Conservation (phyloP, 2,113 vertebrate genomes). For the Phylloscopus trochilus region DNA sequence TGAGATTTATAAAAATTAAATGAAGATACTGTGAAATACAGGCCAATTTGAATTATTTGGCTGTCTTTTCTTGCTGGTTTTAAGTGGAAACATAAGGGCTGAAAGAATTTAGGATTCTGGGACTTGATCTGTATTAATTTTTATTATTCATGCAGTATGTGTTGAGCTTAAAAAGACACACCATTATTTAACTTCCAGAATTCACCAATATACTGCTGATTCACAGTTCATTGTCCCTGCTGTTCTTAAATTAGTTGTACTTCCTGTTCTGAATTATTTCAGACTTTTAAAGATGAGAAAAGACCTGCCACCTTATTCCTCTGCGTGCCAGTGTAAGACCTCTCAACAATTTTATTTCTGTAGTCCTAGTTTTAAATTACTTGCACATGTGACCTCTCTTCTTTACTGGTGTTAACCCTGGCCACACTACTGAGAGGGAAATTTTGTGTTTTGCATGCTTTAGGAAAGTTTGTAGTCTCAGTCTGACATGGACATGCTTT, state of each 20-base stretch:
- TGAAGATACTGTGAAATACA: neutral
- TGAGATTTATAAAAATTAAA: neutral
- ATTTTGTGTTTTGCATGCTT: neutral
- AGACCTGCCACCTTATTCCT: neutral
- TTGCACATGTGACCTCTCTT: neutral
- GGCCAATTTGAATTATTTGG: neutral
- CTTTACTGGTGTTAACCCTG: neutral
- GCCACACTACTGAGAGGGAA: neutral
- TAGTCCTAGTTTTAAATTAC: neutral
- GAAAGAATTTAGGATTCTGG: neutral
- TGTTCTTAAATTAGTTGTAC: neutral
- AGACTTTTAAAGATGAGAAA: neutral
- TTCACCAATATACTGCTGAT: neutral
- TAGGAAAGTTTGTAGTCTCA: neutral
- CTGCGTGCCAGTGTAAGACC: neutral
- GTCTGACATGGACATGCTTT: neutral
- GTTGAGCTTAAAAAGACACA: neutral
- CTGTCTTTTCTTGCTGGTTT: neutral
- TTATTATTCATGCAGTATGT: neutral
- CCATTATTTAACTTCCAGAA: neutral
- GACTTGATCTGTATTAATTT: neutral
- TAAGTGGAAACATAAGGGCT: neutral
- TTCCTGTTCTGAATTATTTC: neutral
- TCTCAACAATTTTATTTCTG: neutral
- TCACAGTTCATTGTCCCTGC: neutral